Base-by-base conservation (phyloP, 2,113 vertebrate genomes). In the Arenaria interpres region DNA sequence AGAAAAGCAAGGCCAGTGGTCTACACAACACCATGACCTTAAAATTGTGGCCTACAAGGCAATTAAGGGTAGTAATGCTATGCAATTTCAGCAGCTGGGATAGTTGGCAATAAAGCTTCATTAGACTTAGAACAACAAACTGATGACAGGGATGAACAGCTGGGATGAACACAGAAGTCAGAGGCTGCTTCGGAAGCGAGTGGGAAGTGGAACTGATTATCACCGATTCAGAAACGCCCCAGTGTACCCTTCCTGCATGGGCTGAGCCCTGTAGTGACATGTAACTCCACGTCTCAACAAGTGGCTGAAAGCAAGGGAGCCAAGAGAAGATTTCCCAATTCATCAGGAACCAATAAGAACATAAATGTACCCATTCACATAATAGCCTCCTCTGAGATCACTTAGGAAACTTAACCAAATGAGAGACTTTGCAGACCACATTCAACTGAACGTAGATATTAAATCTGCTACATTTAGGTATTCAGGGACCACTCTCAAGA, bases 381-480 rank as follows among this genome's bases (percentile, higher is more conserved):
- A 68, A 90, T 3, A 75, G 50, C 41, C 11, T 95, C 90, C 83
- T 89, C 68, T 19, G 86, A 92, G 76, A 63, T 75, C 35, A 56
- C 80, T 96, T 37, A 69, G 83, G 35, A 64, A 90, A 51, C 33
- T 33, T 30, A 81, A 89, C 79, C 93, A 92, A 96, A 80, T 62
- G 68, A 90, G 85, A 68, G 35, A 57, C 46, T 92, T 67, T 57
- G 27, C 73, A 82, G 62, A n/a, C 33, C 54, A 18, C 82, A 45
- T 86, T 60, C 73, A 72, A 27, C 35, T 30, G 37, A 60, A 75
- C 0, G 3, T 18, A 68, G 64, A 71, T 56, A 72, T 72, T 67
- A 87, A 71, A 84, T 84, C 35, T 57, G 60, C 43, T 74, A 12
- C 35, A 30, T 54, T 71, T 76, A 71, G 82, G 75, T 90, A 60